These are phyloP conservation scores for Azorinus chamasolen DNA, from an alignment of 2,888 invertebrate genomes.

Conservation along the genomic window DNA sequence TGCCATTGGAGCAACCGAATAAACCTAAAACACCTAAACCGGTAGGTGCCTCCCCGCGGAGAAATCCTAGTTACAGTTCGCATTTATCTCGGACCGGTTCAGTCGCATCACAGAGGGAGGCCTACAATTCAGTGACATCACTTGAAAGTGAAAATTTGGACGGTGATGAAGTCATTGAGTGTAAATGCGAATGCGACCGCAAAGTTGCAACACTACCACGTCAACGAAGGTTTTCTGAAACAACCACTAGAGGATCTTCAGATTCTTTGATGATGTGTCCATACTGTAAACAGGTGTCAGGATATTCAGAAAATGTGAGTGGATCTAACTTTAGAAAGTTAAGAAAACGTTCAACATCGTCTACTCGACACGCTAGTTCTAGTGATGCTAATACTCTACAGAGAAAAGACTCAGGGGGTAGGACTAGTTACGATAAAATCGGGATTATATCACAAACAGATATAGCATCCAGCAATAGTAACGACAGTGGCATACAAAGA, in stretches of 20 bases:
- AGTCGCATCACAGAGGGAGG: slow-evolving; percentile 11
- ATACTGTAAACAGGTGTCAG: slow-evolving; percentile 31
- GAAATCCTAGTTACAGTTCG: slow-evolving; percentile 66
- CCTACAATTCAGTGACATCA: slow-evolving; percentile 42
- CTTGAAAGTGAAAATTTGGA: slow-evolving; percentile 53
- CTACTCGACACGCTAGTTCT: too few species aligned
- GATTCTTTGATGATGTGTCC: slow-evolving; percentile 38
- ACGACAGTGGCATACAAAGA: slow-evolving; percentile 82
- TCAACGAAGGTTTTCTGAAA: too few species aligned
- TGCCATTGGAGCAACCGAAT: slow-evolving; percentile 65
- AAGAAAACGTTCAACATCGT: too few species aligned
- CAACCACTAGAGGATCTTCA: slow-evolving; percentile 9
- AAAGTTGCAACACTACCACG: neutral
- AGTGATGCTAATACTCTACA: slow-evolving; percentile 15
- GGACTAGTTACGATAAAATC: slow-evolving; percentile 48
- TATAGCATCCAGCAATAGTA: slow-evolving; percentile 80
- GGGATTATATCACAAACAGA: slow-evolving; percentile 63
- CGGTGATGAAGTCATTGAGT: slow-evolving; percentile 17
- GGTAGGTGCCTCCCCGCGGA: slow-evolving; percentile 59
- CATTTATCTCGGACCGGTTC: slow-evolving; percentile 57
- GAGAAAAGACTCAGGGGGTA: slow-evolving; percentile 39
- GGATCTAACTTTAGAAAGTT: too few species aligned
- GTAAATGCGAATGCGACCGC: slow-evolving; percentile 41
- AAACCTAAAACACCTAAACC: slow-evolving; percentile 74
- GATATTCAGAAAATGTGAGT: too few species aligned